Percentiles rank a stretch among this genome's conserved stretches.
Evolutionary conservation across 2,797 vertebrate species (phyloP).

Genomic region (Apodemus agrarius): DNA sequence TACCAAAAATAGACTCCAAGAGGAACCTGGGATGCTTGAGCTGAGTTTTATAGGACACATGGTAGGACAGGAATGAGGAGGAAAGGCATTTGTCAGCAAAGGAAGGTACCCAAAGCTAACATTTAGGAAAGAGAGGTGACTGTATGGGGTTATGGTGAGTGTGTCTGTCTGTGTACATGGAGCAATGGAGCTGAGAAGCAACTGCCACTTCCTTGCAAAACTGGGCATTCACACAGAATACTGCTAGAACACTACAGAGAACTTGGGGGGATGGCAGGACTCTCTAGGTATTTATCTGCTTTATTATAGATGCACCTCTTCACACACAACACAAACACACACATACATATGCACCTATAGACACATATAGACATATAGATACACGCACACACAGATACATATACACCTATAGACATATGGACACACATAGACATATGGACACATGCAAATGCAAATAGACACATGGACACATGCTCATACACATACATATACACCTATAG

Average conservation of each 20-base stretch:
- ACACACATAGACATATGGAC: neutral
- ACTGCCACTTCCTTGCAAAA: neutral
- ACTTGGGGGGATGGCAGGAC: neutral
- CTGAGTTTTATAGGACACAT: neutral
- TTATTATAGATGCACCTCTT: neutral
- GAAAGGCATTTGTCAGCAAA: neutral
- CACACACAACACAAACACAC: neutral
- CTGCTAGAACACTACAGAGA: neutral
- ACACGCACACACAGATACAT: neutral
- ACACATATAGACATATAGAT: neutral
- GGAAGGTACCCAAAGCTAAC: neutral
- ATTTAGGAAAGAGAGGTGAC: neutral
- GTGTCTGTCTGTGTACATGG: neutral
- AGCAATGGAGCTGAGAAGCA: neutral
- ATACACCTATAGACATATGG: neutral
- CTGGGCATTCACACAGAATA: neutral
- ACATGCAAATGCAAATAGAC: neutral
- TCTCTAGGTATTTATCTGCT: neutral
- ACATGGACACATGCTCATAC: neutral
- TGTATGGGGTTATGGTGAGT: neutral
- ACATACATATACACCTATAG: too few species aligned
- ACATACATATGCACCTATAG: neutral
- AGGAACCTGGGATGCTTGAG: neutral
- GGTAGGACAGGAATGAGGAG: neutral
- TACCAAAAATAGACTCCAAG: neutral